Evolutionary conservation across 2,113 vertebrate species (phyloP).

Genomic region (Microcebus ravelobensis): DNA sequence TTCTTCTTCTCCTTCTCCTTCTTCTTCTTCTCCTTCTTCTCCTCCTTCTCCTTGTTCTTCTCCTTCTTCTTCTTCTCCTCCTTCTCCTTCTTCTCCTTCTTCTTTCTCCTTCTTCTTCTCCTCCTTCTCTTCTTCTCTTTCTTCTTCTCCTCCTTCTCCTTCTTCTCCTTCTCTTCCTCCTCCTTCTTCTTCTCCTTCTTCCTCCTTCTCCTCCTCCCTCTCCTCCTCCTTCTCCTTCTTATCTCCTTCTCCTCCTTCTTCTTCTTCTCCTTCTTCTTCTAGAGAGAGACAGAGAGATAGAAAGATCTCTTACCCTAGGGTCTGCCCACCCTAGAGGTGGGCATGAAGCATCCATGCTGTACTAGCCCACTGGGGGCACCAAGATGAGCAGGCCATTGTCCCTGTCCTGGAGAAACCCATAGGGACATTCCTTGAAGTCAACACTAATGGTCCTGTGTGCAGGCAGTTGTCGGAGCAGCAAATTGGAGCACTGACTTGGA

Average conservation of each 20-base stretch:
- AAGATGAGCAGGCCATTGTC: background rate
- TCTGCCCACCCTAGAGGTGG: background rate
- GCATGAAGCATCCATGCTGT: background rate
- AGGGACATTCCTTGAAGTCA: background rate
- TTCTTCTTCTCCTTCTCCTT: too few relatives aligned
- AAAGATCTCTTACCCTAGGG: background rate
- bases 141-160: accelerated
- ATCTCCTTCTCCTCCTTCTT: too few relatives aligned
- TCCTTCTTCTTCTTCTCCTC: too few relatives aligned
- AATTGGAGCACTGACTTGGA: background rate
- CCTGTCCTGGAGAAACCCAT: background rate
- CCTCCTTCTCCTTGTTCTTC: accelerated
- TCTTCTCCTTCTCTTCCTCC: too few relatives aligned
- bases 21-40: too few relatives aligned
- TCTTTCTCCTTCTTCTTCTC: accelerated
- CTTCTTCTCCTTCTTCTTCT: too few relatives aligned
- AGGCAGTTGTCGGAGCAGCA: background rate
- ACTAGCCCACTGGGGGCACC: background rate
- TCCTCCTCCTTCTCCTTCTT: too few relatives aligned
- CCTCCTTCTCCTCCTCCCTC: too few relatives aligned
- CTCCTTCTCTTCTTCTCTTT: too few relatives aligned
- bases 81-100: too few relatives aligned
- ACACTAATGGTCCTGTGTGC: background rate
- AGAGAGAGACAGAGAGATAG: too few relatives aligned
- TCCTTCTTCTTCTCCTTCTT: too few relatives aligned